Conservation (phyloP, 1,140 invertebrate genomes). For the Procambarus clarkii region DNA sequence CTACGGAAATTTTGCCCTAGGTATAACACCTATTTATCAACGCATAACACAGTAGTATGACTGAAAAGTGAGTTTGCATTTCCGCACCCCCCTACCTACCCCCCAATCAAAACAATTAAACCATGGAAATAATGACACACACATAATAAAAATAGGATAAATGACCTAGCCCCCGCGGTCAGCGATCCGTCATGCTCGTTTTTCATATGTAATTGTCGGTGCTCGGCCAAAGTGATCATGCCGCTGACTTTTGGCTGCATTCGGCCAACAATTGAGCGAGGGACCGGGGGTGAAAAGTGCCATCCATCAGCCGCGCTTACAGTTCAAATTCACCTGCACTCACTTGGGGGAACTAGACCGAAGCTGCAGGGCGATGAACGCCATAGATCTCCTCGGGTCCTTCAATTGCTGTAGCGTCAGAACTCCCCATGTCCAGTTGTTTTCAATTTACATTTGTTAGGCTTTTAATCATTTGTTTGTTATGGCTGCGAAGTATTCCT, state of each 20-base stretch:
- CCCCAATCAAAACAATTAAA: constrained; percentile 61
- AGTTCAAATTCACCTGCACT: neutral
- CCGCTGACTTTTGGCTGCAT: constrained; percentile 59
- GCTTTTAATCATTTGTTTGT: constrained; percentile 35
- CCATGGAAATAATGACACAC: constrained; percentile 39
- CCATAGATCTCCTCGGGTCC: no score
- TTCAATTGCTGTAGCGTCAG: constrained; percentile 52
- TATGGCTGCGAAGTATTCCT: neutral
- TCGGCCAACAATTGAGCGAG: constrained; percentile 43
- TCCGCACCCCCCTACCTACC: neutral
- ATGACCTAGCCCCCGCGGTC: constrained; percentile 24
- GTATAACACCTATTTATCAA: neutral
- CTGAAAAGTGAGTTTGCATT: constrained; percentile 1
- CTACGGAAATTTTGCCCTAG: constrained; percentile 13
- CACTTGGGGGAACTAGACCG: neutral
- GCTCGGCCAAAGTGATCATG: constrained; percentile 51
- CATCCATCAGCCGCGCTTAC: neutral
- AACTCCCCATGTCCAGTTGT: constrained; percentile 31
- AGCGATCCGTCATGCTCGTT: constrained; percentile 66
- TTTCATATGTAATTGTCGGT: constrained; percentile 67
- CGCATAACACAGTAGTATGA: neutral
- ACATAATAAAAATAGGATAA: constrained; percentile 38
- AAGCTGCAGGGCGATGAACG: neutral
- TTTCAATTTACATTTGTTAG: constrained; percentile 48
- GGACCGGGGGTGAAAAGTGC: neutral